Evolutionary conservation across 1,140 invertebrate genomes (phyloP), one percentile per base, ranked within the genome.

Genomic region (Akabosia matsudoensis): DNA sequence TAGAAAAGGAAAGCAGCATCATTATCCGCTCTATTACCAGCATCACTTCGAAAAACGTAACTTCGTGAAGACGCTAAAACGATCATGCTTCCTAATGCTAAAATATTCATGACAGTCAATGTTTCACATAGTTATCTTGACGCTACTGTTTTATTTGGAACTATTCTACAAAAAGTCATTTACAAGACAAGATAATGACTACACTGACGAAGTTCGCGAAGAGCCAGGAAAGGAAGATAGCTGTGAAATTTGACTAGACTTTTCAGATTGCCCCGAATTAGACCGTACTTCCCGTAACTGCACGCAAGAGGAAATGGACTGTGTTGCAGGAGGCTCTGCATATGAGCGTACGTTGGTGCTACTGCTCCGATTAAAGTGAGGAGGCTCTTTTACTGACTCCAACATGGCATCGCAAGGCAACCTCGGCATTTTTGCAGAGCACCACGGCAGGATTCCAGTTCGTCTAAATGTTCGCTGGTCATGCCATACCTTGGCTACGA

Each of bases 331-430:
- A 30, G 24, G 61, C 30, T 67, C 61, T 7, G 61, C 61, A 67
- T 16, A 67, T 10, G 61, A 67, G 7, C 61, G 24, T 3, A 67
- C 61, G n/a, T 67, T 67, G 22, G 61, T 67, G 61, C 61, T 67
- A 30, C 61, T 67, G 28, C 61, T 67, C 14, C 61, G 13, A 45
- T 72, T 72, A 45, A 72, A 72, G 33, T 72, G 33, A 22, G 45
- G 74, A 75, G 24, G 72, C 14, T 76, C 75, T 56, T 79, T 77
- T 3, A 79, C 14, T 24, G 72, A 34, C 31, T 79, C 78, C 33
- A 79, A 70, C 75, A 79, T 79, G 30, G 70, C 74, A 33, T 79
- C 78, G 70, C 78, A 79, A 7, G 78, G 78, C 1, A 79, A 73
- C n/a, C 78, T 67, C 0, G 78, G 78, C 26, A 79, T 79, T 26